Base-by-base conservation (phyloP, 2,888 invertebrate species). In the Zaprionus bogoriensis region DNA sequence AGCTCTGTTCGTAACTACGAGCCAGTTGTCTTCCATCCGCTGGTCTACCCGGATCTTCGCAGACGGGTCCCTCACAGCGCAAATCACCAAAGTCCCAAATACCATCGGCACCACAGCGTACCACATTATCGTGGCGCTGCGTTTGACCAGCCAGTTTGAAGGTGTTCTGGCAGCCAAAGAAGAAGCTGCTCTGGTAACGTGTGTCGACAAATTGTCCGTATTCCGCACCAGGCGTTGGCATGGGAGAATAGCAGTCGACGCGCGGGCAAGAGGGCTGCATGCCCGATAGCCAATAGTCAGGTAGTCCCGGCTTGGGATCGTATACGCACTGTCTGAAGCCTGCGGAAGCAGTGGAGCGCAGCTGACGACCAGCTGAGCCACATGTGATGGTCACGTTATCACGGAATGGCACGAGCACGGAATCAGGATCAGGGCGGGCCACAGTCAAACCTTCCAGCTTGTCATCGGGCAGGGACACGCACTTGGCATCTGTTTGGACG, bases 81-180 rank as follows among this genome's bases (percentile, higher is more conserved):
- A 99, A 92, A 89, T 98, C 97, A 23, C 99, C 99, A 89, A 99
- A 98, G 92, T 99, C 99, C 99, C 99, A 99, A 65, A 96, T 95
- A 2, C 97, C 97, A 87, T 97, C 97, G 0, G 95, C 95, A 92
- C 96, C 95, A 90, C 99, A 99, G 67, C 96, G 93, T 0, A 99
- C 98, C 9, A 96, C 96, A 88, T 97, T 97, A 86, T 98, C 98
- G 77, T 97, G 96, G 79, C 96, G 95, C 70, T 95, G 95, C 1
- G 98, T 97, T 92, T 98, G 97, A 2, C 98, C 98, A 17, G 97
- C 97, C 12, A 98, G 92, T 88, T 97, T 97, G 89, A 98, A 99
- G 0, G 98, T 98, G 71, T 98, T 97, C 92, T 97, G 97, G 86
- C 98, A 99, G 28, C 98, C 97, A 89, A 98, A 98, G 92, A 96